phyloP scores from a whole-genome alignment of 2,113 vertebrate genomes.

The Recurvirostra avosetta region DNA sequence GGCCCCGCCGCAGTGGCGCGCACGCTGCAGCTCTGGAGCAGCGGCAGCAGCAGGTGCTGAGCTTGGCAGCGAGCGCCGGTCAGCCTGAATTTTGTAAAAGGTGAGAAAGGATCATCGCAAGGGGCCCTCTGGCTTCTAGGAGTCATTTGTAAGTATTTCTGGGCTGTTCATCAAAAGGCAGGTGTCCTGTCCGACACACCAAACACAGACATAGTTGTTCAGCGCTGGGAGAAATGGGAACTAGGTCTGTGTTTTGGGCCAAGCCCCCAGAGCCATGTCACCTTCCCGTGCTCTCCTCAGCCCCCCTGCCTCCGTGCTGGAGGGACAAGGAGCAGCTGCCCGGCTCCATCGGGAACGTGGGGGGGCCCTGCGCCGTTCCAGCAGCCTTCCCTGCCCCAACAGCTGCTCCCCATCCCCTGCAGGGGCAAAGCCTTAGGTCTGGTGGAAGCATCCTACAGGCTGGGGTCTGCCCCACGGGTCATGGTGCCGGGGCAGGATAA shows the following conservation, averaged over 20 bases:
- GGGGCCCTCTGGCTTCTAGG: background rate
- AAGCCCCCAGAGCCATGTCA: fast-evolving
- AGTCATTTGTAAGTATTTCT: background rate
- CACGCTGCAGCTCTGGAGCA: background rate
- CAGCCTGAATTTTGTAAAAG: background rate
- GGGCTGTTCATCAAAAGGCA: background rate
- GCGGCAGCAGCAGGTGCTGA: background rate
- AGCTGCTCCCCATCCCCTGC: background rate
- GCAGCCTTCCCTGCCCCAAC: background rate
- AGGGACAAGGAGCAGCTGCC: background rate
- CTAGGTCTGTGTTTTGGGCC: background rate
- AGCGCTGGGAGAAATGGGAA: background rate
- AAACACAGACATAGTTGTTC: background rate
- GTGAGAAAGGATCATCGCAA: background rate
- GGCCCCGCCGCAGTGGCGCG: background rate
- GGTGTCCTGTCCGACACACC: background rate
- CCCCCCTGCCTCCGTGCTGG: fast-evolving
- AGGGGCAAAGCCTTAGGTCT: background rate
- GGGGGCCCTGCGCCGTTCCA: background rate
- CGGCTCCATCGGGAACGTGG: fast-evolving
- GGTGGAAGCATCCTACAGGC: background rate
- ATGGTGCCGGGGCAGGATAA: background rate
- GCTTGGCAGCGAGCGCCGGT: fast-evolving
- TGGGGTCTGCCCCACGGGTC: background rate
- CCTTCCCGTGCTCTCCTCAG: background rate